Evolutionary conservation across 2,888 invertebrate genomes (phyloP), one percentile per base, ranked within the genome.

Genomic region (Volucella inflata): DNA sequence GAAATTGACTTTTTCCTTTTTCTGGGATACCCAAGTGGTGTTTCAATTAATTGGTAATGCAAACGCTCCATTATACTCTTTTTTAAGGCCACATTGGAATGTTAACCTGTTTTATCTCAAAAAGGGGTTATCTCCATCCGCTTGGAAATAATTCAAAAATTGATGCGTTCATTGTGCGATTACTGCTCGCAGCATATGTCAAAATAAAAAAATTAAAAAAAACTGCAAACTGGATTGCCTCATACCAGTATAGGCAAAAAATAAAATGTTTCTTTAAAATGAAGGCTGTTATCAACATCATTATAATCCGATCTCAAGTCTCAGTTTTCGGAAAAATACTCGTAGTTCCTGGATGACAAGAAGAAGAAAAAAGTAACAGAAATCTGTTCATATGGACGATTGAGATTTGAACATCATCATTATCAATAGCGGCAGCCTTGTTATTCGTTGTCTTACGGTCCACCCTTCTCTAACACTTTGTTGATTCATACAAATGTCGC

Each of bases 101-200:
- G 30, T 38, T 68, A 46, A 68, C 36, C 55, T 55, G 21, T 40
- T 76, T 60, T 65, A 53, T 36, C 44, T 9, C 44, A 44, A 10
- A 60, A 72, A 78, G 78, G 82, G 77, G 65, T 72, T 72, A 44
- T 40, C 72, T 82, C 82, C 65, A 84, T n/a, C 80, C 84, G 60
- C 11, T 71, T 84, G 79, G 84, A 84, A 84, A 42, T 84, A 84
- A 84, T 71, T 79, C 59, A 30, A 30, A 30, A 30, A 30, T 30
- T 30, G 30, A 30, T 30, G 70, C 60, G 21, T 6, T 50, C 3
- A 38, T 17, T 40, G 10, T 44, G 21, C 51, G 3, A 1, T 30
- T 1, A 44, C 3, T 67, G 21, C 17, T 21, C 16, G 10, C 14
- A 38, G 38, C 84, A 84, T 84, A 84, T 84, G 84, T 55, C 16